Evolutionary conservation across 30 jellyfish, hydroid and myxozoan genomes (phyloP), one percentile per base, ranked within the genome.

Genomic region (Aurelia sp.): DNA sequence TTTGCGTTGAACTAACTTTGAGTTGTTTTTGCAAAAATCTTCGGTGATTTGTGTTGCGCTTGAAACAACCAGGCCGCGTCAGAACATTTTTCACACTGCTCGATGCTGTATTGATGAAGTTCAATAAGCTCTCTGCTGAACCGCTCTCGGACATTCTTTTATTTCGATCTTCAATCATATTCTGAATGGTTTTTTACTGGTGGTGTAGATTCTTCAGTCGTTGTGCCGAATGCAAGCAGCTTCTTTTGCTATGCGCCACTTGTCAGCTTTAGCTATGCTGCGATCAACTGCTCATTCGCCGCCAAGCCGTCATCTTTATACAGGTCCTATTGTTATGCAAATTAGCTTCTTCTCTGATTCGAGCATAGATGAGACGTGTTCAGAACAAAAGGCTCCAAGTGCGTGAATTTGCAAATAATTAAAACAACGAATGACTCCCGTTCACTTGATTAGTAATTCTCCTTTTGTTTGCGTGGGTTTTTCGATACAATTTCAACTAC

Each of bases 11-110:
- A 24, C 59, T 78, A 22, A 88, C 88, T 50, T 70, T 88, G 17
- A 96, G 86, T 24, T 96, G 99, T 61, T 96, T 96, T 58, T 90
- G 98, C 50, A 96, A 50, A 68, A 96, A 96, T 61, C 99, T 63
- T 55, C 99, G 82, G 68, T 96, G 99, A 79, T 96, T 96, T 27
- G 99, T 96, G 50, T 96, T 96, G 18, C 99, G 85, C 48, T 96
- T 96, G 82, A 96, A 96, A 74, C 99, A 90, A 31, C 99, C 97
- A 2, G 98, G 99, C 73, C 87, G 91, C 51, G 98, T 48, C 20
- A 96, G 89, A 2, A 90, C 99, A 30, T 94, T 86, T 50, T 96
- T 91, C 18, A 96, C 99, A 63, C 91, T 85, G 73, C 97, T 76
- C 19, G 98, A 88, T 44, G 99, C 99, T 27, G 87, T 90, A 84